Base-by-base conservation (phyloP, 2,888 invertebrate genomes). In the Xestia c-nigrum region DNA sequence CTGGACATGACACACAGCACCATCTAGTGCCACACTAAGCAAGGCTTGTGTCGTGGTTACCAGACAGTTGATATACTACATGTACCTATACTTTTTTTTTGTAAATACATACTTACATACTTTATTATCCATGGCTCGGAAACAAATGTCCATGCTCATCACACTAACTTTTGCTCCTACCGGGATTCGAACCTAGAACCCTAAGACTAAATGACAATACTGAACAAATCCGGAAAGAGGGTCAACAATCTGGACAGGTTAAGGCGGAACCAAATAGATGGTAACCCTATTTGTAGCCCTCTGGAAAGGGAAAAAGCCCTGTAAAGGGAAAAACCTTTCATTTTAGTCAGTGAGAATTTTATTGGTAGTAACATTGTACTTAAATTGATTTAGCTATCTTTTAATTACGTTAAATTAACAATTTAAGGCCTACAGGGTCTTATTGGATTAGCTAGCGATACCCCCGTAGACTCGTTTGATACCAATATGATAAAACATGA, bases 311-410 rank as follows among this genome's bases (percentile, higher is more conserved):
- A 31, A 31, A 31, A 31, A 24, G 66, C 50, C 47, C 38, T 21
- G 14, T 9, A 6, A 16, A 19, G 50, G 19, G 16, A 52, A 46
- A 69, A 6, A 55, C 14, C 7, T 50, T 31, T 59, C 61, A 66
- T 38, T 52, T 24, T 31, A 66, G n/a, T 52, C 24, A 7, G 16
- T 19, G 0, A 9, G 38, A 66, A 38, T 14, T 78, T 78, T 55
- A 73, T 66, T 52, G 78, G 38, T 46, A 24, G 16, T 66, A n/a
- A 78, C 78, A 59, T 59, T 59, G 10, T 14, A 38, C 21, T 65
- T 31, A 78, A 19, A 66, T 78, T 65, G 65, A 65, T 78, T 72
- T 59, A 43, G 47, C 5, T 57, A n/a, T 57, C 14, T 55, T 77
- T 43, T 72, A 64, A 64, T 43, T 0, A n/a, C 7, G 24, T 43